Evolutionary conservation across 2,797 vertebrate genomes (phyloP), one percentile per base, ranked within the genome.

Genomic region (Numenius phaeopus): DNA sequence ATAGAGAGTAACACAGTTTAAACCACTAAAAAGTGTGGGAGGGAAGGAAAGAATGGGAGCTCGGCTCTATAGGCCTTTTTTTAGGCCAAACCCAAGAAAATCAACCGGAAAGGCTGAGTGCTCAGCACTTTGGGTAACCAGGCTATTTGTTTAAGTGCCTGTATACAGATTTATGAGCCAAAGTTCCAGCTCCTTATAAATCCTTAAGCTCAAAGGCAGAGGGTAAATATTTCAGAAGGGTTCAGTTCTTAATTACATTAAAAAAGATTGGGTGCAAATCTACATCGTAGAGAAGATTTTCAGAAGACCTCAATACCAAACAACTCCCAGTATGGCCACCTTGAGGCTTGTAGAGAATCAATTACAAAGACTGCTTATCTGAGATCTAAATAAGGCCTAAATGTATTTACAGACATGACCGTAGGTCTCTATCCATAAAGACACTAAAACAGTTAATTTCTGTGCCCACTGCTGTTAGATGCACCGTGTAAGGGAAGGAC

Each of bases 141-240:
- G 92, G 86, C 75, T 83, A 94, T 94, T 95, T 95, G 78, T 91
- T 94, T 94, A 95, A 96, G 82, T 87, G 94, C 89, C 37, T 95
- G 54, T 90, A 86, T n/a, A 77, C 71, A 89, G 91, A 94, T 91
- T 92, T 94, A 94, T 59, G 87, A 96, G 90, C 62, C 85, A 79
- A 76, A 82, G 73, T 82, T 94, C 79, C 64, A 95, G 44, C 72
- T 94, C 84, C 92, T 94, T 91, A 90, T 83, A 94, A 94, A 91
- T 94, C 78, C 78, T 91, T 61, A 71, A 67, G 67, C 49, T 57
- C 44, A 83, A 94, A 83, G 47, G 19, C 59, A 73, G 83, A 76
- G 13, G 39, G 77, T 49, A 70, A 94, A 40, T 93, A 95, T 89
- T 93, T 70, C 83, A 82, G 20, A 65, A 77, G 26, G 7, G 22